These are phyloP conservation scores for Beroe ovata DNA, from an alignment of 37 sponge, comb jelly and placozoan genomes.

Conservation along the genomic window DNA sequence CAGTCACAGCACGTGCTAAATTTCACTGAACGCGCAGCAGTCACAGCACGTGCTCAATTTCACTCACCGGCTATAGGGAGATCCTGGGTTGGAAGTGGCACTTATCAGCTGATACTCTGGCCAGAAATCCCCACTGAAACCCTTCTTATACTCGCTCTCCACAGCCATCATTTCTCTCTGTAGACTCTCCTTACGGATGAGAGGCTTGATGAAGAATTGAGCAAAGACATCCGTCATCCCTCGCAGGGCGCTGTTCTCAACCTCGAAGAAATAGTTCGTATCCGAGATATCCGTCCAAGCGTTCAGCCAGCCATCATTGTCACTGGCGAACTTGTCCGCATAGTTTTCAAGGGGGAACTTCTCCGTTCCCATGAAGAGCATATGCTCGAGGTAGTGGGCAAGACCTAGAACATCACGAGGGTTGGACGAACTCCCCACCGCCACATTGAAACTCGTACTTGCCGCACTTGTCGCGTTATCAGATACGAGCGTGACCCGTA, in stretches of 20 bases:
- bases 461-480: neutral
- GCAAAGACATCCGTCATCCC: conserved; percentile 3
- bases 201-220: conserved; percentile 29
- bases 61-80: conserved; percentile 33
- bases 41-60: too few relatives aligned
- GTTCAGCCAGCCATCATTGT: conserved; percentile 31
- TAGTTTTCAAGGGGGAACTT: conserved; percentile 76
- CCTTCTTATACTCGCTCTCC: conserved; percentile 83
- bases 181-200: conserved; percentile 59
- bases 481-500: neutral
- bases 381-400: conserved; percentile 97
- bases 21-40: neutral
- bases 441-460: conserved; percentile 9
- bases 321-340: conserved; percentile 42
- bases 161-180: conserved; percentile 84
- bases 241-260: neutral
- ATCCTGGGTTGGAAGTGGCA: neutral
- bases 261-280: conserved; percentile 38
- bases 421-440: neutral
- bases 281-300: conserved; percentile 38
- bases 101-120: conserved; percentile 72
- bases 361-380: conserved; percentile 94
- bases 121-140: conserved; percentile 73
- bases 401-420: conserved; percentile 72
- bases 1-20: too few relatives aligned